Conservation (phyloP, 2,888 invertebrate species). For the Eulithis testata region DNA sequence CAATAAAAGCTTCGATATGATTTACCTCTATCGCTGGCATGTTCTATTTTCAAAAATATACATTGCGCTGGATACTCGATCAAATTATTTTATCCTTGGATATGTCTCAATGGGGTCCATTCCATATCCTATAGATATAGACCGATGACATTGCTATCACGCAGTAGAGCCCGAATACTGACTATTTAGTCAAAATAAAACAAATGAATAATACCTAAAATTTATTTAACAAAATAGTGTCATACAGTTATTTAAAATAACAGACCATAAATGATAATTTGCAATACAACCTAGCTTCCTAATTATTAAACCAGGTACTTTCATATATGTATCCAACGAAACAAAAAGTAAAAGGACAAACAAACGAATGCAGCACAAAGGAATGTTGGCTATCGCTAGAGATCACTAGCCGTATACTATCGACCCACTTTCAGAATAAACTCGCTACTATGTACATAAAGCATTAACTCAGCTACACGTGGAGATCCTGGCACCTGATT, state of each 20-base stretch:
- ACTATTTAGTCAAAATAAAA: conserved; percentile 50
- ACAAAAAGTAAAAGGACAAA: conserved; percentile 71
- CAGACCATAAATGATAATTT: conserved; percentile 83
- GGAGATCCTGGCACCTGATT: conserved; percentile 25
- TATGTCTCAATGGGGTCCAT: no score
- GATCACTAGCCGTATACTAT: conserved; percentile 35
- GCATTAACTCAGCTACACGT: conserved; percentile 24
- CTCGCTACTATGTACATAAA: conserved; percentile 30
- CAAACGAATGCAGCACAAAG: conserved; percentile 81
- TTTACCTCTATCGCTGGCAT: no score
- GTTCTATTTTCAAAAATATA: no score
- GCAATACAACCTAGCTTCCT: conserved; percentile 83
- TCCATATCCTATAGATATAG: no score
- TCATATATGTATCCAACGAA: conserved; percentile 78
- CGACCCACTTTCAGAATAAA: conserved; percentile 28
- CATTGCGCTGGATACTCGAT: no score
- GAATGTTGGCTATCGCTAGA: conserved; percentile 80
- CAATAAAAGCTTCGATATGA: no score
- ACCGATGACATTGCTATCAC: no score
- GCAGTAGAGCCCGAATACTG: no score
- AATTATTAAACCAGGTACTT: conserved; percentile 85
- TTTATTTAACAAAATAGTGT: conserved; percentile 85
- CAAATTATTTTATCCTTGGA: no score
- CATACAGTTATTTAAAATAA: conserved; percentile 84
- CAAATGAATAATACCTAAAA: conserved; percentile 75